Evolutionary conservation across 2,888 invertebrate species (phyloP).

Genomic region (Acleris literana): DNA sequence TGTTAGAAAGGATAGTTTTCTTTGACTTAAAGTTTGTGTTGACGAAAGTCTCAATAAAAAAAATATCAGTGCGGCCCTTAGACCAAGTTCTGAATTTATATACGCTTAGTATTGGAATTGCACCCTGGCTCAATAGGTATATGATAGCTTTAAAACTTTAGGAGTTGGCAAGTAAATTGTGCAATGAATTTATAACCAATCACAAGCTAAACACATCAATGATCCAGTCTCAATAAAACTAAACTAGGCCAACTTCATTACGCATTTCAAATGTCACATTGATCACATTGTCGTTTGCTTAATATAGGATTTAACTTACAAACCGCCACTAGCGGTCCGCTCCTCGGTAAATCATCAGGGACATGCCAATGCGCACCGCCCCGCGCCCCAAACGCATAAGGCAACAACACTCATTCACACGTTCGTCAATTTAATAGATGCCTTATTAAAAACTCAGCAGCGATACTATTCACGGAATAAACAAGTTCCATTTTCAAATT

Average conservation of each 20-base stretch:
- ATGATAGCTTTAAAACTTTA: no score
- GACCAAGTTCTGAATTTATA: no score
- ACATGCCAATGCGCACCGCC: slow-evolving; percentile 69
- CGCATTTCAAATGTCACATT: slow-evolving; percentile 33
- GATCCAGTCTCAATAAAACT: slow-evolving; percentile 10
- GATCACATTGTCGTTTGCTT: slow-evolving; percentile 28
- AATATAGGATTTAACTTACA: slow-evolving; percentile 21
- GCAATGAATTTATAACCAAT: no score
- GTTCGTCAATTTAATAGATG: slow-evolving; percentile 77
- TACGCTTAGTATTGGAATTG: no score
- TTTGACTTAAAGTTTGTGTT: no score
- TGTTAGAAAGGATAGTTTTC: no score
- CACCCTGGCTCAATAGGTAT: no score
- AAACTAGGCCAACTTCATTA: slow-evolving; percentile 20
- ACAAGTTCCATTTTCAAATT: slow-evolving; percentile 64
- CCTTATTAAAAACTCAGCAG: slow-evolving; percentile 77
- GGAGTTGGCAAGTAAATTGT: no score
- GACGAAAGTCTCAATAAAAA: no score
- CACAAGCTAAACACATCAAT: no score
- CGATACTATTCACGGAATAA: slow-evolving; percentile 43
- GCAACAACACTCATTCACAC: slow-evolving; percentile 81
- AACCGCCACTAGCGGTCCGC: slow-evolving; percentile 39
- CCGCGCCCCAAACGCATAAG: slow-evolving; percentile 67
- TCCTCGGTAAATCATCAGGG: slow-evolving; percentile 71
- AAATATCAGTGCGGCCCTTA: no score